Evolutionary conservation across 2,797 vertebrate genomes (phyloP).

Genomic region (Sebastolobus alascanus): DNA sequence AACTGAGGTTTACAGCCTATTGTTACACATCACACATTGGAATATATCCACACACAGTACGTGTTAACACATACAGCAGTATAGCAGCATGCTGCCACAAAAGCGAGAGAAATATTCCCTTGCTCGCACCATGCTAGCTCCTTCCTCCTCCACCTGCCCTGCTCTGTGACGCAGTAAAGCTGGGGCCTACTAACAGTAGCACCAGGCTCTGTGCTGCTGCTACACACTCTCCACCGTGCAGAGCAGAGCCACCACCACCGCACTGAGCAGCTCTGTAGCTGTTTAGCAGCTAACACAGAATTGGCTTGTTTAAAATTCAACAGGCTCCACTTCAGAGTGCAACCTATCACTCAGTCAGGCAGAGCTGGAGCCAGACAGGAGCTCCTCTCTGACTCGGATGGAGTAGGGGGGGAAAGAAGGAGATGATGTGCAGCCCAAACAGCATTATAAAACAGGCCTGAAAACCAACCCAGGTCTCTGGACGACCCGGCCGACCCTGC

Average conservation of each 20-base stretch:
- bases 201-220: conserved; percentile 45
- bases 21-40: neutral
- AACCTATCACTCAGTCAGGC: conserved; percentile 59
- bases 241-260: conserved; percentile 30
- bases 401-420: conserved; percentile 21
- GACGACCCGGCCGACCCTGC: conserved; percentile 20
- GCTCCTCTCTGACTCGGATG: conserved; percentile 46
- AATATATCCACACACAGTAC: conserved; percentile 1
- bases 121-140: conserved; percentile 35
- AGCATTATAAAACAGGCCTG: conserved; percentile 51
- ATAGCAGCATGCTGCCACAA: conserved; percentile 3
- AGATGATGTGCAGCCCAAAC: conserved; percentile 57
- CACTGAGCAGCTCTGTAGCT: conserved; percentile 39
- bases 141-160: conserved; percentile 47
- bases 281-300: conserved; percentile 52
- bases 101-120: conserved; percentile 17
- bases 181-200: conserved; percentile 50
- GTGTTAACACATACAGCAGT: conserved; percentile 1
- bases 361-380: conserved; percentile 43
- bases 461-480: conserved; percentile 33
- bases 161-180: conserved; percentile 70
- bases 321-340: conserved; percentile 56
- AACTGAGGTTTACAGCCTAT: neutral
- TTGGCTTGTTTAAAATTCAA: conserved; percentile 75
- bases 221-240: conserved; percentile 26